These are phyloP conservation scores for Gadopsis bispinosus DNA, from an alignment of 2,797 vertebrate genomes.

Conservation along the genomic window DNA sequence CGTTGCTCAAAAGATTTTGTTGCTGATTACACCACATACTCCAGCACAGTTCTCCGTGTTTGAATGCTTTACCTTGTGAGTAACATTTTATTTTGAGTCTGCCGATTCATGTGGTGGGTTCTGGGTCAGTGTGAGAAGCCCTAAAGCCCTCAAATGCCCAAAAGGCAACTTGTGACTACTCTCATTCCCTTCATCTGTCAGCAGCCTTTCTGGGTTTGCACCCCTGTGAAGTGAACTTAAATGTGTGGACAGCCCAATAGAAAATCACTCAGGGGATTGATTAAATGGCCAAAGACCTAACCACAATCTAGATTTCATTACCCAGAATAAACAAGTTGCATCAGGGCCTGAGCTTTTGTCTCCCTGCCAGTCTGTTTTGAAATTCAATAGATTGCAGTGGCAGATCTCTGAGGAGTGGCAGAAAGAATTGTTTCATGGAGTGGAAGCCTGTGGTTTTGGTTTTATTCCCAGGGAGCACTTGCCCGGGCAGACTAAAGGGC, in stretches of 20 bases:
- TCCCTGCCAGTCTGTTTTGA: conserved; percentile 69
- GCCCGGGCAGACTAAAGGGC: conserved; percentile 75
- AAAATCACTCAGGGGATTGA: conserved; percentile 47
- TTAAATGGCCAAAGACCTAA: conserved; percentile 59
- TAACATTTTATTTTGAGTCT: conserved; percentile 16
- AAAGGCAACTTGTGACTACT: conserved; percentile 45
- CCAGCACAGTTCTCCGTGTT: neutral
- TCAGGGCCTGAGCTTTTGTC: conserved; percentile 55
- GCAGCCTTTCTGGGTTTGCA: conserved; percentile 35
- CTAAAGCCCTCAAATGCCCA: conserved; percentile 25
- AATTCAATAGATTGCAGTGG: conserved; percentile 76
- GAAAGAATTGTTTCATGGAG: conserved; percentile 80
- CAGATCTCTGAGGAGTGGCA: conserved; percentile 74
- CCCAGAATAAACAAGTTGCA: conserved; percentile 66
- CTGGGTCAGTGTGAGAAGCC: conserved; percentile 35
- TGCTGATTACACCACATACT: conserved; percentile 3
- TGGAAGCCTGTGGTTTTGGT: conserved; percentile 79
- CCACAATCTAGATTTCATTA: conserved; percentile 71
- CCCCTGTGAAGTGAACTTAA: conserved; percentile 40
- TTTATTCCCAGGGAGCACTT: conserved; percentile 77
- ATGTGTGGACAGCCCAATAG: conserved; percentile 42
- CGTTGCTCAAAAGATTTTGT: neutral
- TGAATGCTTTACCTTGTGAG: conserved; percentile 3
- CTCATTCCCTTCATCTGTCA: conserved; percentile 56
- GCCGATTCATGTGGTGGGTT: conserved; percentile 16